Evolutionary conservation across 2,888 invertebrate genomes (phyloP).

Genomic region (Eurois occulta): DNA sequence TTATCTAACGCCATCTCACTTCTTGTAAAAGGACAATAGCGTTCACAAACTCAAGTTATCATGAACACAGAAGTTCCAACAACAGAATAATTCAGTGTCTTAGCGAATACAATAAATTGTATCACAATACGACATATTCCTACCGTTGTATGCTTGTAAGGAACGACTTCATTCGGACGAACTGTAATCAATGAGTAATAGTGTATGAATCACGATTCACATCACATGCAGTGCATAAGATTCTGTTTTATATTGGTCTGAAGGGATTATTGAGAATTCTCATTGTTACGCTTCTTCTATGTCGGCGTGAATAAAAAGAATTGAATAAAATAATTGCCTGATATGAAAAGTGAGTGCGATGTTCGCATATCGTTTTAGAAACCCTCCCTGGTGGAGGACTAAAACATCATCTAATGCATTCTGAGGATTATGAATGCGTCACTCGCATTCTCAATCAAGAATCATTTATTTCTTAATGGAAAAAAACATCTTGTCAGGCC

Average conservation of each 20-base stretch:
- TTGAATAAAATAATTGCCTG: too few relatives aligned
- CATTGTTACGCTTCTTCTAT: background rate
- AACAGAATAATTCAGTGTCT: background rate
- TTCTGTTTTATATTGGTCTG: background rate
- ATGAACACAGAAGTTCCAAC: background rate
- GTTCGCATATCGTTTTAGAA: too few relatives aligned
- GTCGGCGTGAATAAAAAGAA: background rate
- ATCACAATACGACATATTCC: conserved; percentile 7
- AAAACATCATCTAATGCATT: too few relatives aligned
- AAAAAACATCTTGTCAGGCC: too few relatives aligned
- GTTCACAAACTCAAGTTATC: background rate
- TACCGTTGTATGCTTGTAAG: background rate
- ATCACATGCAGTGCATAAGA: background rate
- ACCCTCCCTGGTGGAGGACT: too few relatives aligned
- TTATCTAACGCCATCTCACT: background rate
- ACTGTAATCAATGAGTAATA: conserved; percentile 27
- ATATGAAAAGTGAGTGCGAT: too few relatives aligned
- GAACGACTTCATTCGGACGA: background rate
- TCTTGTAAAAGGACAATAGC: background rate
- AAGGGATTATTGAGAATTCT: conserved; percentile 5
- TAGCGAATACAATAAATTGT: conserved; percentile 12
- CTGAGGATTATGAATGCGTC: too few relatives aligned
- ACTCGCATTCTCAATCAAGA: too few relatives aligned
- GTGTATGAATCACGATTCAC: conserved; percentile 12
- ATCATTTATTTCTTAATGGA: too few relatives aligned